Percentiles rank a stretch among this genome's conserved stretches.
phyloP scores from a whole-genome alignment of 2,888 invertebrate genomes.

The Acleris laterana region DNA sequence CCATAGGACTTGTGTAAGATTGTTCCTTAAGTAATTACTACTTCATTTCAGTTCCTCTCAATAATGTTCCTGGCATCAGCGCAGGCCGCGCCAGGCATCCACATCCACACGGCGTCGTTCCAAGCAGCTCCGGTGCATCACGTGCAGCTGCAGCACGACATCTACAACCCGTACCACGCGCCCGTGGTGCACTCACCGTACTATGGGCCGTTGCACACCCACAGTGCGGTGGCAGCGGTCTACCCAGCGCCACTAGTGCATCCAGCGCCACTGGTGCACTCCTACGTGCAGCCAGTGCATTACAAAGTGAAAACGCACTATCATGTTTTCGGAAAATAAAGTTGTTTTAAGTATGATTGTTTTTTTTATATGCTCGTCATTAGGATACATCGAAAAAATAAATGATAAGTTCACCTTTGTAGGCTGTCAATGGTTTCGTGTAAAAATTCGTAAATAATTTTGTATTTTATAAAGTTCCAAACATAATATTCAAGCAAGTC shows the following conservation, averaged over 20 bases:
- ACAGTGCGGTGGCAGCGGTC: background rate
- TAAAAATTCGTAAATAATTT: too few species aligned
- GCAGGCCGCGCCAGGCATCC: constrained; percentile 47
- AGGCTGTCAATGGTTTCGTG: too few species aligned
- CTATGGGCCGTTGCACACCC: too few species aligned
- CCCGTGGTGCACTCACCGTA: constrained; percentile 2
- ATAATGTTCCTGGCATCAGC: constrained; percentile 32
- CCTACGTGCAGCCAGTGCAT: constrained; percentile 43
- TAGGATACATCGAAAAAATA: too few species aligned
- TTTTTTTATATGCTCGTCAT: background rate
- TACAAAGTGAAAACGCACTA: constrained; percentile 59
- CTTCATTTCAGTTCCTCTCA: constrained; percentile 42
- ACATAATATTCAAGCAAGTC: too few species aligned
- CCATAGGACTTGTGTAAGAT: background rate
- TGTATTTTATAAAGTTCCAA: too few species aligned
- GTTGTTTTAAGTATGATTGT: background rate
- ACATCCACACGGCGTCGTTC: constrained; percentile 46
- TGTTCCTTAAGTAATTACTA: background rate
- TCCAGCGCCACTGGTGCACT: constrained; percentile 35
- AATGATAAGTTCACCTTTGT: too few species aligned
- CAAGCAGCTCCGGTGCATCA: constrained; percentile 6
- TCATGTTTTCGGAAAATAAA: constrained; percentile 54
- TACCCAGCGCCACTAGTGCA: too few species aligned
- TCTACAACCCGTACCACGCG: constrained; percentile 13
- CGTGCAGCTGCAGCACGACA: constrained; percentile 18